Conservation (phyloP, 1,140 invertebrate species). For the Saccostrea echinata region DNA sequence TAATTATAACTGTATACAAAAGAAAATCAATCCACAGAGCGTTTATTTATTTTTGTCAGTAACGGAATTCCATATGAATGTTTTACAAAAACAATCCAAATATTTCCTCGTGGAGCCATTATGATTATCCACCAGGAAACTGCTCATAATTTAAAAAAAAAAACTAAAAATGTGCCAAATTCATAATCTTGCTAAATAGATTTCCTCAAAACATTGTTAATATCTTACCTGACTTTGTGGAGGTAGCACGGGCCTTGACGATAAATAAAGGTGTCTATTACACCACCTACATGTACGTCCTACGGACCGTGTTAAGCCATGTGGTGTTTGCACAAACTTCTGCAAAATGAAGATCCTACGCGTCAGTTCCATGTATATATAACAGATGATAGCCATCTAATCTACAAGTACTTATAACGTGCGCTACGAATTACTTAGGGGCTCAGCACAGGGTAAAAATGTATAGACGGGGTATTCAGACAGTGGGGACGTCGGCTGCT, state of each 20-base stretch:
- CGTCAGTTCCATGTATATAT: slow-evolving; percentile 18
- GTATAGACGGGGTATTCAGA: background rate
- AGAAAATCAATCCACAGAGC: too few species aligned
- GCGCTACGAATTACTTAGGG: background rate
- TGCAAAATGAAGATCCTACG: background rate
- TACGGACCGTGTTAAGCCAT: background rate
- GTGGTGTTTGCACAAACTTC: background rate
- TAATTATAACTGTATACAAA: too few species aligned
- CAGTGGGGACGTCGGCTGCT: too few species aligned
- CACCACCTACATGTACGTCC: background rate
- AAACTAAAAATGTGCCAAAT: too few species aligned
- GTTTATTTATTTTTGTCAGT: too few species aligned
- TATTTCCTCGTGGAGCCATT: too few species aligned
- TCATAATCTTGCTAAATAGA: too few species aligned
- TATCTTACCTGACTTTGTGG: background rate
- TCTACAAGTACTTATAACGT: background rate
- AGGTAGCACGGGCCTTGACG: background rate
- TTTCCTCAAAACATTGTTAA: background rate
- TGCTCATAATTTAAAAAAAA: too few species aligned
- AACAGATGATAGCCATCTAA: background rate
- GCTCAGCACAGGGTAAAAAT: background rate
- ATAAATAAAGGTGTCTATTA: background rate
- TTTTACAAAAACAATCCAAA: too few species aligned
- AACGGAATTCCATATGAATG: too few species aligned
- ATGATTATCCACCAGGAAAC: too few species aligned